Evolutionary conservation across 2,797 vertebrate genomes (phyloP).

Genomic region (Lemur catta): DNA sequence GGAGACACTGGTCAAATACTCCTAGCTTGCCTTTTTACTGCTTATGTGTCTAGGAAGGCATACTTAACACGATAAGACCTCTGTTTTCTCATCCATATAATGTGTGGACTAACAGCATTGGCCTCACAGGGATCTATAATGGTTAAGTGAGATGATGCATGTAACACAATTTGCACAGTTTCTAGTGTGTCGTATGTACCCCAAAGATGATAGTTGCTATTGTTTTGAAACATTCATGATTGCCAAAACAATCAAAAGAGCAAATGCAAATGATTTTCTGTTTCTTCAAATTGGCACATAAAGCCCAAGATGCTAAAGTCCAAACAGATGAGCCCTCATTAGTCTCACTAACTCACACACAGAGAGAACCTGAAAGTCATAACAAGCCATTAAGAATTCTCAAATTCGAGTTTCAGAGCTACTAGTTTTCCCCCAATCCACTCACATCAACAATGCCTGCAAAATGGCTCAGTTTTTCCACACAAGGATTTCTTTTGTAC

Average conservation of each 20-base stretch:
- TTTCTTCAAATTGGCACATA: not conserved
- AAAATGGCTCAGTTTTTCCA: not conserved
- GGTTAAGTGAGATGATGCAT: not conserved
- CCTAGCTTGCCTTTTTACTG: not conserved
- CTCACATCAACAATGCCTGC: not conserved
- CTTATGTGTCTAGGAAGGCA: not conserved
- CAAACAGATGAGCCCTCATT: not conserved
- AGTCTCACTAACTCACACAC: not conserved
- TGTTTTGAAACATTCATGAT: not conserved
- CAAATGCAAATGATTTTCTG: not conserved
- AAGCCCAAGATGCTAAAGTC: not conserved
- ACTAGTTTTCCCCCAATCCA: not conserved
- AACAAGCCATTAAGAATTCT: not conserved
- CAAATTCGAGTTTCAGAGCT: not conserved
- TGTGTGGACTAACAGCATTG: not conserved
- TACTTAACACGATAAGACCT: not conserved
- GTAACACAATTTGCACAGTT: not conserved
- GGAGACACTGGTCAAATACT: not conserved
- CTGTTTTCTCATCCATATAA: not conserved
- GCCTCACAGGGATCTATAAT: not conserved
- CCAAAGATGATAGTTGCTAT: not conserved
- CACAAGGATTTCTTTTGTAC: not conserved
- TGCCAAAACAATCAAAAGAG: not conserved
- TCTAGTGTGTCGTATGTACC: not conserved
- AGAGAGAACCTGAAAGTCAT: not conserved